phyloP scores from a whole-genome alignment of 2,888 invertebrate species.

The Sesamia inferens region DNA sequence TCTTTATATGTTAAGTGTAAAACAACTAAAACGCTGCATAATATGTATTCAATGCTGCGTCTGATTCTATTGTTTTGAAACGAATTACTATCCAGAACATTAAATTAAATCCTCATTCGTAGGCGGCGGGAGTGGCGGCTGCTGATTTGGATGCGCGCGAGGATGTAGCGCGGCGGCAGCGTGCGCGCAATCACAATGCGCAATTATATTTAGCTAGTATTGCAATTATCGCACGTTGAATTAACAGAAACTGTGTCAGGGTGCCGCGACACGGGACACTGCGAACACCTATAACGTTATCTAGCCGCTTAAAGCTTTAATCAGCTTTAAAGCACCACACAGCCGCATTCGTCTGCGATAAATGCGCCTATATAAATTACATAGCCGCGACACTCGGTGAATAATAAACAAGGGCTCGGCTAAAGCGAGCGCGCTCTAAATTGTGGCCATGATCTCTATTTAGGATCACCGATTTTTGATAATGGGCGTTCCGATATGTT shows the following conservation, averaged over 20 bases:
- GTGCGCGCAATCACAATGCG: conserved; percentile 80
- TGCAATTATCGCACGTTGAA: conserved; percentile 80
- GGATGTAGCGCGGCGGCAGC: conserved; percentile 72
- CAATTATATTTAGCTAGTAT: conserved; percentile 83
- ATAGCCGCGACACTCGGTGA: conserved; percentile 67
- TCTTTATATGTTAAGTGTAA: conserved; percentile 48
- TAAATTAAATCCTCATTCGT: conserved; percentile 84
- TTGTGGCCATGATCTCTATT: conserved; percentile 66
- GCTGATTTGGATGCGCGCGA: conserved; percentile 85
- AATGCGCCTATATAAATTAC: conserved; percentile 70
- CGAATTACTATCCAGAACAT: conserved; percentile 78
- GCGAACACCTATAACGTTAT: conserved; percentile 65
- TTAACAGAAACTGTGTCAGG: conserved; percentile 83
- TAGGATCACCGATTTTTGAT: conserved; percentile 67
- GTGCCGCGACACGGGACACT: conserved; percentile 51
- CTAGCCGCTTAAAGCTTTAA: conserved; percentile 65
- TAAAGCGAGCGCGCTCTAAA: conserved; percentile 65
- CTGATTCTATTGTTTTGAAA: conserved; percentile 76
- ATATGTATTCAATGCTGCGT: conserved; percentile 64
- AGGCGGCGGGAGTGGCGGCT: conserved; percentile 76
- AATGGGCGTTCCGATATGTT: conserved; percentile 63
- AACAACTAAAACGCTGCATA: conserved; percentile 55
- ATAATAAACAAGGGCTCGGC: conserved; percentile 70
- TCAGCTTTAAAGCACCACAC: conserved; percentile 68
- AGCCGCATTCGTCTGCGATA: conserved; percentile 70